Percentiles rank a stretch among this genome's conserved stretches.
Evolutionary conservation across 1,140 invertebrate genomes (phyloP).

Genomic region (Drosophila carrolli): DNA sequence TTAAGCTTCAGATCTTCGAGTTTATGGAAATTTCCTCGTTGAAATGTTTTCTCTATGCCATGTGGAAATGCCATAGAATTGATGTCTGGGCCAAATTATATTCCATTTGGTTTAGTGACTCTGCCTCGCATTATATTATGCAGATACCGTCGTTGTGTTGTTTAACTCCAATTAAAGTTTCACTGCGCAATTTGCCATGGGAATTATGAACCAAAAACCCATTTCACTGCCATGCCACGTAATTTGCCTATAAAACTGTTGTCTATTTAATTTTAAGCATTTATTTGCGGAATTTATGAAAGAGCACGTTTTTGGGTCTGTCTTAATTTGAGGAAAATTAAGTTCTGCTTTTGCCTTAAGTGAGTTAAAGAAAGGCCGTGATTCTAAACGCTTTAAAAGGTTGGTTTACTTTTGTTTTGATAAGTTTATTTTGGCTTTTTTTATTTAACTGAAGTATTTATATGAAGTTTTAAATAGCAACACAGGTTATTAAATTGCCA

Average conservation of each 20-base stretch:
- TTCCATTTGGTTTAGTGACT: slow-evolving; percentile 29
- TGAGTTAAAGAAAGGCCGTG: not conserved
- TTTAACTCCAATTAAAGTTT: slow-evolving; percentile 42
- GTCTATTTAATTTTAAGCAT: slow-evolving; percentile 31
- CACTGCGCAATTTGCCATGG: slow-evolving; percentile 17
- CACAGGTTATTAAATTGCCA: not conserved
- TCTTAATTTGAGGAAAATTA: slow-evolving; percentile 3
- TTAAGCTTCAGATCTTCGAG: slow-evolving; percentile 15
- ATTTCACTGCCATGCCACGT: slow-evolving; percentile 33
- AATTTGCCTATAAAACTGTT: slow-evolving; percentile 41
- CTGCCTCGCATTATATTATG: slow-evolving; percentile 9
- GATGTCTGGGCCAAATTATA: slow-evolving; percentile 20
- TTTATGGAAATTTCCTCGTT: slow-evolving; percentile 23
- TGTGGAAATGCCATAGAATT: slow-evolving; percentile 23
- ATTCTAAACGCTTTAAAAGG: not conserved
- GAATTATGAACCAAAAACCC: slow-evolving; percentile 35
- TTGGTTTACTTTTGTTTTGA: not conserved
- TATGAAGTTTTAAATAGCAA: no score
- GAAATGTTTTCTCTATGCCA: slow-evolving; percentile 4
- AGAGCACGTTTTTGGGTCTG: slow-evolving; percentile 5
- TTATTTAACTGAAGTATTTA: no score
- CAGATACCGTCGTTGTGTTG: not conserved
- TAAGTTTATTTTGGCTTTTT: no score
- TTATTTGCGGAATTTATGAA: slow-evolving; percentile 25
- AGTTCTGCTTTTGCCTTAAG: not conserved